Conservation (phyloP, 2,888 invertebrate genomes). For the Drosophila mayaguana region DNA sequence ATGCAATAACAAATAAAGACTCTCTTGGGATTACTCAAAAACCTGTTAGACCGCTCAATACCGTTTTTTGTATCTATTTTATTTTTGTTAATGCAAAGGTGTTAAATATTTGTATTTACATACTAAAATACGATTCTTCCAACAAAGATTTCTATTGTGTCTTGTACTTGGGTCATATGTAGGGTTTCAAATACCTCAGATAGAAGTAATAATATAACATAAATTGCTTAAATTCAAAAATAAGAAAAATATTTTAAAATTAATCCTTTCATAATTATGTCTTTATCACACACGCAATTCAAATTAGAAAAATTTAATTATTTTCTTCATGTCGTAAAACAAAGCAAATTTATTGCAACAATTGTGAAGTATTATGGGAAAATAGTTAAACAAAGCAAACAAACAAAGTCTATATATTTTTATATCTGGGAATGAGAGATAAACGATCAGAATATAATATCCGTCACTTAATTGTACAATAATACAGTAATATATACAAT, state of each 20-base stretch:
- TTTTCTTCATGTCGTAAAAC: no score
- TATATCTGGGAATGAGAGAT: background rate
- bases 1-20: conserved; percentile 31
- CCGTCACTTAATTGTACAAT: background rate
- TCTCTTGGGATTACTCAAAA: conserved; percentile 59
- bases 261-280: no score
- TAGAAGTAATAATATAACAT: no score
- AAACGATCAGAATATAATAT: conserved; percentile 17
- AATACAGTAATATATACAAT: no score
- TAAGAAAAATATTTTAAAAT: no score
- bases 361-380: conserved; percentile 24
- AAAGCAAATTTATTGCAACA: background rate
- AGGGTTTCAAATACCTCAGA: background rate
- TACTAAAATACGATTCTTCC: background rate
- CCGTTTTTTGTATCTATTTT: conserved; percentile 46
- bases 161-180: conserved; percentile 3
- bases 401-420: background rate
- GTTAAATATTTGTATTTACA: conserved; percentile 42
- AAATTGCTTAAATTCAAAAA: no score
- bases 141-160: conserved; percentile 51
- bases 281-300: no score
- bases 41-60: conserved; percentile 59
- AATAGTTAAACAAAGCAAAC: background rate
- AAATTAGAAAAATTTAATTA: no score
- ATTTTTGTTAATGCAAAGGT: conserved; percentile 33